Evolutionary conservation across 2,888 invertebrate species (phyloP).

Genomic region (Coleophora flavipennella): DNA sequence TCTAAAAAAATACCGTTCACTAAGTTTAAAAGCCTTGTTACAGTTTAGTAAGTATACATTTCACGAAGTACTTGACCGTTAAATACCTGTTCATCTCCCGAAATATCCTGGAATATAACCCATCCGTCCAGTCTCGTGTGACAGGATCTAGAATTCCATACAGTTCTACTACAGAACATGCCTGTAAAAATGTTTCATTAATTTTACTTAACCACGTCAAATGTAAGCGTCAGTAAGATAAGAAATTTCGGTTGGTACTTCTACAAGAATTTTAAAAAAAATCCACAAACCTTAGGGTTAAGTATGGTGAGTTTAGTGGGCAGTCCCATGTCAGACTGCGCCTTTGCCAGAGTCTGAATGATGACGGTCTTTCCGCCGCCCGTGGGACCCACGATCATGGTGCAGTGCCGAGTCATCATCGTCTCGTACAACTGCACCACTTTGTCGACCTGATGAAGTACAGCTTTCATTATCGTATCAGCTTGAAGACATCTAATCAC

Average conservation of each 20-base stretch:
- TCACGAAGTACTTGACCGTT: too few relatives aligned
- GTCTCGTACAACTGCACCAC: slow-evolving; percentile 94
- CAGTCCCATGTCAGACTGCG: slow-evolving; percentile 82
- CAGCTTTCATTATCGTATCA: too few relatives aligned
- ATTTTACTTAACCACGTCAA: too few relatives aligned
- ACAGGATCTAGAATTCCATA: slow-evolving; percentile 90
- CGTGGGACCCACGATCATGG: slow-evolving; percentile 94
- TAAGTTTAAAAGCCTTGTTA: too few relatives aligned
- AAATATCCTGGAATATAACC: slow-evolving; percentile 91
- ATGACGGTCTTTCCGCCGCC: slow-evolving; percentile 94
- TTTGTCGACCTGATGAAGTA: slow-evolving; percentile 79
- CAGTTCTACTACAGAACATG: slow-evolving; percentile 89
- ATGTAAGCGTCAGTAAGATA: too few relatives aligned
- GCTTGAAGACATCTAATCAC: too few relatives aligned
- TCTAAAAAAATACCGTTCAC: too few relatives aligned
- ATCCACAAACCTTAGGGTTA: slow-evolving; percentile 82
- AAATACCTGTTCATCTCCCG: slow-evolving; percentile 86
- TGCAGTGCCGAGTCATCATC: slow-evolving; percentile 94
- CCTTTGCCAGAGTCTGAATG: slow-evolving; percentile 81
- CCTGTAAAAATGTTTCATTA: slow-evolving; percentile 56
- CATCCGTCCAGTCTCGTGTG: slow-evolving; percentile 95
- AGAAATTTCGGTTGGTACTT: too few relatives aligned
- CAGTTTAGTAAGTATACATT: too few relatives aligned
- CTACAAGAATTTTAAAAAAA: too few relatives aligned
- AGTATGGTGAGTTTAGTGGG: slow-evolving; percentile 85